These are phyloP conservation scores for Branchinecta sandiegonensis DNA, from an alignment of 2,888 invertebrate species.

Conservation along the genomic window DNA sequence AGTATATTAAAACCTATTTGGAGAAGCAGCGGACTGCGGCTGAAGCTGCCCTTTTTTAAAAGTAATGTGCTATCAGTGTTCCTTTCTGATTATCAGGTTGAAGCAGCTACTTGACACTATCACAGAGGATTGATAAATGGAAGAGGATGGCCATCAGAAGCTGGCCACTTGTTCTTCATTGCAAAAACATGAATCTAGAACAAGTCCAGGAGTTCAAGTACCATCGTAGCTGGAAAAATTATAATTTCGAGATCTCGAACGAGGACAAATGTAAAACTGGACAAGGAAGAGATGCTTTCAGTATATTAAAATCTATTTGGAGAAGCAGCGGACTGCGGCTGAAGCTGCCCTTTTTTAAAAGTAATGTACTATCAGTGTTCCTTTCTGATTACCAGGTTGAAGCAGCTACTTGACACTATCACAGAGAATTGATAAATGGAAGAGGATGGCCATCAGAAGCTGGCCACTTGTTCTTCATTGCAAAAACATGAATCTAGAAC, in stretches of 20 bases:
- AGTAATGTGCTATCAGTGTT: no score
- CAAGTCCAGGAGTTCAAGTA: conserved; percentile 1
- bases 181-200: conserved; percentile 1
- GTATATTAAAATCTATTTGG: neutral
- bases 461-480: conserved; percentile 6
- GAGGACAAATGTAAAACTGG: neutral
- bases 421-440: conserved; percentile 10
- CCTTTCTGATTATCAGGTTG: no score
- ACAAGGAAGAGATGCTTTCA: neutral
- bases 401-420: neutral
- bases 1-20: neutral
- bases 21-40: no score
- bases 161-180: conserved; percentile 6
- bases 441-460: conserved; percentile 2
- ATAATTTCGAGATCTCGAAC: neutral
- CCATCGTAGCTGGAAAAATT: neutral
- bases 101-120: neutral
- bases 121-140: conserved; percentile 10
- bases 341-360: neutral
- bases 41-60: no score
- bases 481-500: conserved; percentile 1
- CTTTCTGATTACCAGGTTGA: neutral
- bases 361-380: neutral
- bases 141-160: conserved; percentile 2
- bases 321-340: no score